Evolutionary conservation across 2,888 invertebrate species (phyloP).

Genomic region (Diogma glabrata): DNA sequence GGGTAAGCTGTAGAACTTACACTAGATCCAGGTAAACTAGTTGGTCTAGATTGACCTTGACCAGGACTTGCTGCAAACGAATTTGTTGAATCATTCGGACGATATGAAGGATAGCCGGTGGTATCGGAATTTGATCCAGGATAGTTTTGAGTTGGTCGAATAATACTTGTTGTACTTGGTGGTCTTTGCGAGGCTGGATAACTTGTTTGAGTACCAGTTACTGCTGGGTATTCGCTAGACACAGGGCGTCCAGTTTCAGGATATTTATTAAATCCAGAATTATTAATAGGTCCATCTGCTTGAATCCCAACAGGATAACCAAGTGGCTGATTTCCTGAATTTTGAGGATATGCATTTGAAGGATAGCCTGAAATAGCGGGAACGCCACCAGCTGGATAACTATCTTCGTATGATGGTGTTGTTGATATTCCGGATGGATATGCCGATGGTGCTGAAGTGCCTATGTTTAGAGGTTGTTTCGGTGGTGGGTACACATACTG

Average conservation of each 20-base stretch:
- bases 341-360: slow-evolving; percentile 11
- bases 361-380: slow-evolving; percentile 28
- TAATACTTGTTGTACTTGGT: slow-evolving; percentile 6
- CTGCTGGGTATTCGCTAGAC: slow-evolving; percentile 15
- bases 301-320: slow-evolving; percentile 20
- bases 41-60: neutral
- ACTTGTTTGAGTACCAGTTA: slow-evolving; percentile 4
- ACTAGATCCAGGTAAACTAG: neutral
- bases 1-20: too few species aligned
- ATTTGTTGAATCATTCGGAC: too few species aligned
- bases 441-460: slow-evolving; percentile 21
- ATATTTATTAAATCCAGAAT: too few species aligned
- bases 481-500: slow-evolving; percentile 69
- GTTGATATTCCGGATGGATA: slow-evolving; percentile 28
- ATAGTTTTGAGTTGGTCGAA: too few species aligned
- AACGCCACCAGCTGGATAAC: slow-evolving; percentile 25
- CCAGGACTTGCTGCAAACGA: too few species aligned
- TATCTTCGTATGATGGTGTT: slow-evolving; percentile 19
- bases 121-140: slow-evolving; percentile 6
- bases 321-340: slow-evolving; percentile 14
- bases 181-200: slow-evolving; percentile 18
- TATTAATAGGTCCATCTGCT: slow-evolving; percentile 13
- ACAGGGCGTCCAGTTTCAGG: too few species aligned
- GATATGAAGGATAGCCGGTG: too few species aligned
- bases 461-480: slow-evolving; percentile 41